These are phyloP conservation scores for Yponomeuta malinellus DNA, from an alignment of 2,888 invertebrate genomes.

Conservation along the genomic window DNA sequence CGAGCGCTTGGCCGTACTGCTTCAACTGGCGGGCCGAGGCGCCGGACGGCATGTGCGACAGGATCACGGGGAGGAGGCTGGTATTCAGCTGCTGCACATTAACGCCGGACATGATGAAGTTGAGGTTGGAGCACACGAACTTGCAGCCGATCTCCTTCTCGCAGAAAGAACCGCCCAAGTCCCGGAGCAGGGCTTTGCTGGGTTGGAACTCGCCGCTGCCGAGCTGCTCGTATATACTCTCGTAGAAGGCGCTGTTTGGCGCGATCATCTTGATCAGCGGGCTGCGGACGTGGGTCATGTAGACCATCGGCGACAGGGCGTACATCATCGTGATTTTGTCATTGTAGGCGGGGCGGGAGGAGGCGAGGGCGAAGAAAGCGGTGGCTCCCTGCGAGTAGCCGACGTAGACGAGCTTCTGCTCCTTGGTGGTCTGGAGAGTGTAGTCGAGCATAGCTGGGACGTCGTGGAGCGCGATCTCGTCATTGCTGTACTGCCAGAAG, in stretches of 20 bases:
- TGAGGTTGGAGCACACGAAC: constrained; percentile 74
- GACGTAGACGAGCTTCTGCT: constrained; percentile 54
- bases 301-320: constrained; percentile 63
- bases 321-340: constrained; percentile 56
- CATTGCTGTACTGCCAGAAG: constrained; percentile 65
- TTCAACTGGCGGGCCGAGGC: constrained; percentile 69
- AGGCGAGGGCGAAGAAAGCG: constrained; percentile 50
- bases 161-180: constrained; percentile 53
- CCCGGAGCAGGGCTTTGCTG: constrained; percentile 38
- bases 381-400: constrained; percentile 57
- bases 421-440: constrained; percentile 42
- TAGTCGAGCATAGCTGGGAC: constrained; percentile 64
- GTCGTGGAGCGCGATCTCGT: constrained; percentile 62
- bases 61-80: constrained; percentile 69
- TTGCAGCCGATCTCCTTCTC: constrained; percentile 52
- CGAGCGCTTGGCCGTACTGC: constrained; percentile 73
- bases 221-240: constrained; percentile 36
- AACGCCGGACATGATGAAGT: constrained; percentile 78
- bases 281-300: constrained; percentile 58
- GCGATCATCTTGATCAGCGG: constrained; percentile 60
- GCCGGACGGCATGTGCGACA: constrained; percentile 74
- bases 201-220: constrained; percentile 52
- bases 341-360: constrained; percentile 52
- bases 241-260: constrained; percentile 44
- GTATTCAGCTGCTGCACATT: constrained; percentile 72